Conservation (phyloP, 2,113 vertebrate species). For the Camarhynchus parvulus region DNA sequence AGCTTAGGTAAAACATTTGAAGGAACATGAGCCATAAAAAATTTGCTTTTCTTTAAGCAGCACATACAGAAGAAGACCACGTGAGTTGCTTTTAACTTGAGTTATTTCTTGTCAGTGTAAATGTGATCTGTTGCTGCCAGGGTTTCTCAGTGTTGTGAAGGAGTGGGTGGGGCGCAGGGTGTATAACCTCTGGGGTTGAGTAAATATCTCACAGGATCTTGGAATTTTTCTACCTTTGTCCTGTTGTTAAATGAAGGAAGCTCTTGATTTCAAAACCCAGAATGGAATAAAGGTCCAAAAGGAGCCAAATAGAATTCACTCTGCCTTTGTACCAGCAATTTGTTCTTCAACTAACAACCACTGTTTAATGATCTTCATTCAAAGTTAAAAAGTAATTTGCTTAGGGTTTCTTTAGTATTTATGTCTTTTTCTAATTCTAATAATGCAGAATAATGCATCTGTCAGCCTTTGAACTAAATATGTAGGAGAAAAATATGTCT, state of each 20-base stretch:
- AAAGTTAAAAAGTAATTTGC: not conserved
- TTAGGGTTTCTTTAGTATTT: not conserved
- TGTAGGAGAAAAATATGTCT: not conserved
- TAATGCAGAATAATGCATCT: not conserved
- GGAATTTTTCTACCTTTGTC: not conserved
- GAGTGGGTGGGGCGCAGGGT: not conserved
- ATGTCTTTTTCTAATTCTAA: not conserved
- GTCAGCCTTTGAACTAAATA: not conserved
- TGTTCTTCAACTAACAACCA: not conserved
- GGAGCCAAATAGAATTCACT: not conserved
- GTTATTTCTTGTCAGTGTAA: not conserved
- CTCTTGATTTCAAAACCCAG: not conserved
- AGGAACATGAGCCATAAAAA: not conserved
- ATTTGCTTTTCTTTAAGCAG: constrained; percentile 41
- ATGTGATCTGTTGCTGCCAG: not conserved
- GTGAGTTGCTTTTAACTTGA: constrained; percentile 48
- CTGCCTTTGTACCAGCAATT: not conserved
- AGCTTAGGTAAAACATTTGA: not conserved
- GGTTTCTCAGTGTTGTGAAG: not conserved
- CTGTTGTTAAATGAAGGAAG: not conserved
- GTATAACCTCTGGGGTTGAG: not conserved
- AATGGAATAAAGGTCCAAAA: not conserved
- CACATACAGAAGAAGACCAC: constrained; percentile 40
- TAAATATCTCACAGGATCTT: not conserved
- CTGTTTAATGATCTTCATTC: not conserved